Evolutionary conservation across 2,113 vertebrate species (phyloP), one percentile per base, ranked within the genome.

Genomic region (Ophthalmolycus amberensis): DNA sequence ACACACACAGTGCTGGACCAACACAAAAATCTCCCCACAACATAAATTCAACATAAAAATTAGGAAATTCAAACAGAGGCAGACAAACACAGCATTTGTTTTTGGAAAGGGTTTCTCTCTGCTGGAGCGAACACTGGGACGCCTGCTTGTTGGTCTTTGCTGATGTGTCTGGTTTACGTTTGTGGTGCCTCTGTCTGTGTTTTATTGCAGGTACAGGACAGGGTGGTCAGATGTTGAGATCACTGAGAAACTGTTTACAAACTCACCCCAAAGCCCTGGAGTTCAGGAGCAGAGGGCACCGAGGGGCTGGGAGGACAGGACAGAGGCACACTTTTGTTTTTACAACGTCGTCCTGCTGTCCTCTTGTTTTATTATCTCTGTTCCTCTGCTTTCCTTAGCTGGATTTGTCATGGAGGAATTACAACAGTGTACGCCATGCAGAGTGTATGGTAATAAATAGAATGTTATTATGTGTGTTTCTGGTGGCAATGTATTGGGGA

Each of bases 191-290:
- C 18, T 20, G 54, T 27, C 37, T 56, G 67, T 63, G 48, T 87
- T 85, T 79, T 82, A 74, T 71, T 83, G 73, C 59, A 73, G 56
- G 34, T 72, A 44, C 20, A 52, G 27, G 64, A 81, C 79, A 89
- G 34, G 32, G 46, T 54, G 79, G 78, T 82, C 71, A 84, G 32
- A 84, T 76, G 84, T 83, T 86, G 38, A 83, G 79, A 74, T 80
- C 78, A 77, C 46, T 48, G 37, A 56, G 65, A 80, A 83, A 59
- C 67, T 59, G 70, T 90, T 90, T 84, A 89, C 58, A 78, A 78
- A 84, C 50, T 73, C 50, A 84, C 64, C 66, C 54, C 42, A 46
- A 46, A 25, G 32, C 32, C 58, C 74, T 59, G 0, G 4, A 34
- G 72, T 80, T 89, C 78, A 75, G 77, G 59, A 80, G 56, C 25